phyloP scores from a whole-genome alignment of 1,140 invertebrate genomes.

The Ceratina japonica region DNA sequence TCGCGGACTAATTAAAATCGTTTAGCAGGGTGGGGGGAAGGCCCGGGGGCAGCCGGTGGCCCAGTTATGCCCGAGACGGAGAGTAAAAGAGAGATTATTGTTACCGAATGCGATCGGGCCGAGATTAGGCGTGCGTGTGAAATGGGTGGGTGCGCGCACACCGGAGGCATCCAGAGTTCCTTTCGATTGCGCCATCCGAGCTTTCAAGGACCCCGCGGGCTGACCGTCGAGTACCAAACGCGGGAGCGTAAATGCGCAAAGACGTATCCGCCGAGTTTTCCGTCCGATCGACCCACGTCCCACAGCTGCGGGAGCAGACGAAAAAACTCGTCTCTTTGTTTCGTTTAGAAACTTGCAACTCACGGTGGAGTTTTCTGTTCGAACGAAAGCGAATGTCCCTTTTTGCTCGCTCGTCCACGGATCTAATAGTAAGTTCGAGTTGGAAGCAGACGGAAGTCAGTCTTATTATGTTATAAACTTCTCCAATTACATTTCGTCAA shows the following conservation, averaged over 20 bases:
- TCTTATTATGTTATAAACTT: background rate
- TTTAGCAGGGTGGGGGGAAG: conserved; percentile 18
- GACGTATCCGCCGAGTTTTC: conserved; percentile 12
- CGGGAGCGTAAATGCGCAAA: background rate
- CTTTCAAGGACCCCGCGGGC: conserved; percentile 48
- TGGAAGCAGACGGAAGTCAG: background rate
- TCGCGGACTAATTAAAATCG: conserved; percentile 31
- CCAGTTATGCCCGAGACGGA: conserved; percentile 39
- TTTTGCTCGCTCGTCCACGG: background rate
- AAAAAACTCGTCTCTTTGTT: background rate
- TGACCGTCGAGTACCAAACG: conserved; percentile 22
- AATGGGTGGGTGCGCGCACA: conserved; percentile 30
- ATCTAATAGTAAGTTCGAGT: background rate
- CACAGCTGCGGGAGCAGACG: background rate
- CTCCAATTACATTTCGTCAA: background rate
- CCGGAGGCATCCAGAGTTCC: conserved; percentile 17
- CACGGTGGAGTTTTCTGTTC: background rate
- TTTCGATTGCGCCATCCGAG: conserved; percentile 38
- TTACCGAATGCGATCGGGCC: conserved; percentile 46
- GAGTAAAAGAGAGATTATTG: conserved; percentile 51
- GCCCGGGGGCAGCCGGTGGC: conserved; percentile 1
- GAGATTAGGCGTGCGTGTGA: conserved; percentile 41
- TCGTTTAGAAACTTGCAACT: conserved; percentile 10
- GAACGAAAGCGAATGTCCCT: background rate
- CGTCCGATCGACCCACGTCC: background rate